Evolutionary conservation across 2,113 vertebrate genomes (phyloP), one percentile per base, ranked within the genome.

Genomic region (Apus apus): DNA sequence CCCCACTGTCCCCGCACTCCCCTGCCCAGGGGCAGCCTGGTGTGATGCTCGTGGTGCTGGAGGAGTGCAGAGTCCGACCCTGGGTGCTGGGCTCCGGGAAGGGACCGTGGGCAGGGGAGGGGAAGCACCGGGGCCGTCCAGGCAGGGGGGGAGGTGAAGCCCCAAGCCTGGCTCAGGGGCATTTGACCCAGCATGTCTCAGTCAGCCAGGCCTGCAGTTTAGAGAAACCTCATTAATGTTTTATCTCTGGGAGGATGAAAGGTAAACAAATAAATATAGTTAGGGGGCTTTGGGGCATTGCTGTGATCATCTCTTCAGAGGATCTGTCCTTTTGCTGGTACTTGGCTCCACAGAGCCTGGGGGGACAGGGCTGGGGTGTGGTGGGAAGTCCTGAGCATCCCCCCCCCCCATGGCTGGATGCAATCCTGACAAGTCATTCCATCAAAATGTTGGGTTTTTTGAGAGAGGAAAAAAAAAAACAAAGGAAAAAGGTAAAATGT

Each of bases 181-280:
- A 32, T 80, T 87, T 85, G 72, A 84, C 91, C 82, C 91, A 25
- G 53, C 67, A 4, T 3, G 15, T 4, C 1, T 2, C 30, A 89
- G 60, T 9, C 82, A 81, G 76, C 85, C 93, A 45, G 87, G 75
- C 85, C 58, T n/a, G 67, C 58, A 12, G 62, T 53, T 72, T 76
- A 50, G 76, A 94, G 76, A 80, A 93, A 56, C 60, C 78, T 85
- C 82, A 53, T 84, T 11, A 77, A 81, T 87, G 73, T 85, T 93
- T 91, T 48, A 92, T 62, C 78, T 71, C 6, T 1, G 23, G 75
- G 79, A 94, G 53, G 66, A 82, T 79, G 89, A 90, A 88, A 92
- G 34, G 57, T 48, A 88, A 71, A 40, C 56, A 92, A 92, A 75
- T 53, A 70, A 78, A 78, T 45, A 72, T 3, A 72, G 58, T n/a